phyloP scores from a whole-genome alignment of 2,113 vertebrate species.

The Cebus imitator region DNA sequence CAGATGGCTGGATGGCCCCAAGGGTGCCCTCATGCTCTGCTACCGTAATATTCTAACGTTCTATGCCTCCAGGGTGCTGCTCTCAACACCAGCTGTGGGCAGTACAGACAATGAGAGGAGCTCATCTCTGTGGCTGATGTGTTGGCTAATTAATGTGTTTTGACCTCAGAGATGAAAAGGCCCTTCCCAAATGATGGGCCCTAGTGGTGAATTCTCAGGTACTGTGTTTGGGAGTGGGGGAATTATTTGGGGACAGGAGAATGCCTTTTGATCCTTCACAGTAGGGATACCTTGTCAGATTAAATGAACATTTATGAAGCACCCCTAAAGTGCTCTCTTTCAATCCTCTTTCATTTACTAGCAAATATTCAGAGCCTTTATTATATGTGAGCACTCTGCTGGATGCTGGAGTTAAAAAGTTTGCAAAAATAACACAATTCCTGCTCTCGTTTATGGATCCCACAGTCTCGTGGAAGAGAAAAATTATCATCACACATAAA shows the following conservation, averaged over 20 bases:
- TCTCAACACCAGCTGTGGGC: not conserved
- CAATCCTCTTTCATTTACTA: not conserved
- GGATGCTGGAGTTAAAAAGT: not conserved
- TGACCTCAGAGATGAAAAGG: not conserved
- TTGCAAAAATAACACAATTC: not conserved
- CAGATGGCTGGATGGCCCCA: too few relatives aligned
- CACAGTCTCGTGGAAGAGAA: not conserved
- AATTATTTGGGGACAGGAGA: not conserved
- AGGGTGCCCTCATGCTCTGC: not conserved
- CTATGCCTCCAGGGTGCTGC: not conserved
- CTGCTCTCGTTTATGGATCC: not conserved
- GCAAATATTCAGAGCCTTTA: not conserved
- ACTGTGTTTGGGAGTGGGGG: not conserved
- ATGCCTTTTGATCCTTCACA: not conserved
- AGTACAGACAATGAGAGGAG: not conserved
- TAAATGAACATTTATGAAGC: not conserved
- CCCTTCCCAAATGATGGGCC: not conserved
- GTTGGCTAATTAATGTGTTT: not conserved
- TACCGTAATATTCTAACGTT: too few relatives aligned
- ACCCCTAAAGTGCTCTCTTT: not conserved
- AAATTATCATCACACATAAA: not conserved
- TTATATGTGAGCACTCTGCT: not conserved
- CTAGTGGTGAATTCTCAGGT: not conserved
- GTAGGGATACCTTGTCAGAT: not conserved
- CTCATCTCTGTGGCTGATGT: not conserved